A percentile compares a stretch with the other conserved stretches of the same genome.
These are phyloP conservation scores for Diglossa cyanea DNA, from an alignment of 2,797 vertebrate species.

Conservation along the genomic window DNA sequence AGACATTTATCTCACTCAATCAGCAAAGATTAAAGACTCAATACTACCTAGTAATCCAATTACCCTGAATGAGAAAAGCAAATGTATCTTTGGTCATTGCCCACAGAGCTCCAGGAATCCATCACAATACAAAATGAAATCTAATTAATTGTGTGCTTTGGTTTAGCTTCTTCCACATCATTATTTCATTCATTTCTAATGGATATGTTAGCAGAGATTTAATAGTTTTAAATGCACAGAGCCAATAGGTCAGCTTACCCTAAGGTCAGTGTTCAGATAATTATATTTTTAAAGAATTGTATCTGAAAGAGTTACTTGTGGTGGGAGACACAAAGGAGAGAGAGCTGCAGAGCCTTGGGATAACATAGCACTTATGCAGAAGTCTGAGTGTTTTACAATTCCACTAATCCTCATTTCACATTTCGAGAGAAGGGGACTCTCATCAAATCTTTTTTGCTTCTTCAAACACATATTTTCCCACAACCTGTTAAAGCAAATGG, in stretches of 20 bases:
- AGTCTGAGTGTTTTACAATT: not conserved
- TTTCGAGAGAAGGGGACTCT: not conserved
- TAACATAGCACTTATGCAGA: not conserved
- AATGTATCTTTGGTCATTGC: slow-evolving; percentile 64
- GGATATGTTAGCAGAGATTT: slow-evolving; percentile 30
- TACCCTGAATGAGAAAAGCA: slow-evolving; percentile 66
- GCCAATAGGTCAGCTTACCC: not conserved
- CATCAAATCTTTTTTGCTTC: not conserved
- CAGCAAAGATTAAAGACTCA: slow-evolving; percentile 70
- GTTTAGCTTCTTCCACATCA: slow-evolving; percentile 34
- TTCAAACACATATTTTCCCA: not conserved
- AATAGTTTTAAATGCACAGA: slow-evolving; percentile 6
- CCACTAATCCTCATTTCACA: not conserved
- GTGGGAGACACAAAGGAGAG: not conserved
- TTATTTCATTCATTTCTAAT: slow-evolving; percentile 54
- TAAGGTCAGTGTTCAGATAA: not conserved
- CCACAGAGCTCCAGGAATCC: slow-evolving; percentile 54
- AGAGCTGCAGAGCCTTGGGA: not conserved
- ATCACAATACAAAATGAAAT: slow-evolving; percentile 62
- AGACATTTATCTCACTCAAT: slow-evolving; percentile 66
- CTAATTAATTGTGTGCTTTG: slow-evolving; percentile 68
- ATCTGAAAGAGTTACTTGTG: not conserved
- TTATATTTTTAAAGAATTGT: not conserved
- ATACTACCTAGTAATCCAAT: slow-evolving; percentile 66
- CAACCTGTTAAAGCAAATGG: not conserved